Base-by-base conservation (phyloP, 2,113 vertebrate species). In the Hydrolagus affinis region DNA sequence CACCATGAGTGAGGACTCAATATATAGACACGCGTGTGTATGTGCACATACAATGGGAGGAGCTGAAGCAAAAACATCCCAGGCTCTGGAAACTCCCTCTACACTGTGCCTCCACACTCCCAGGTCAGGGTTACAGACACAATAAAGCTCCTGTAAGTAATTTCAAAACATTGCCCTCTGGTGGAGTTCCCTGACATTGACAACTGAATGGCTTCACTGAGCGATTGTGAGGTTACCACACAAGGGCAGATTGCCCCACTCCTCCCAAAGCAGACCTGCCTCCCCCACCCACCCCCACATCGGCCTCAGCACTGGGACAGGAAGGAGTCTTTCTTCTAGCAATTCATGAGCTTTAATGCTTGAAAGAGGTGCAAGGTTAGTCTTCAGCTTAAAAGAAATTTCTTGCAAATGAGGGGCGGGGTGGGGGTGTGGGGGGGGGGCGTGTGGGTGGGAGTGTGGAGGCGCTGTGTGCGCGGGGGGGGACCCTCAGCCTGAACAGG, bases 311-410 rank as follows among this genome's bases (percentile, higher is more conserved):
- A 62, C 60, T 64, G 59, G 59, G 64, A 83, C 77, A 83, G 7
- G 66, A 15, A 23, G 25, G 62, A 23, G 62, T 57, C 11, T 66
- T 83, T 28, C 60, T 28, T 32, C 77, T 66, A 83, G 32, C 78
- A 83, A 83, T 68, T 32, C 32, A 28, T 64, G 60, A 44, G 62
- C 66, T 83, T 83, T 83, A 83, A 83, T 83, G 78, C 66, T 83
- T 66, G 25, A 83, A 66, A 44, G 60, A 32, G 25, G 64, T 64
- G 78, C 60, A 83, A 68, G 78, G 66, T 66, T 64, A 83, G 17
- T 83, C 66, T 23, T 68, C 78, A 64, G 30, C 25, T 32, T 14
- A 66, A 64, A 83, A 83, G 30, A 68, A 83, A 83, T 60, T 30
- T 68, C 19, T 62, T 66, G 60, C 78, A 83, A 68, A 62, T 66